phyloP scores from a whole-genome alignment of 2,113 vertebrate genomes.

The human (Homo sapiens) region DNA sequence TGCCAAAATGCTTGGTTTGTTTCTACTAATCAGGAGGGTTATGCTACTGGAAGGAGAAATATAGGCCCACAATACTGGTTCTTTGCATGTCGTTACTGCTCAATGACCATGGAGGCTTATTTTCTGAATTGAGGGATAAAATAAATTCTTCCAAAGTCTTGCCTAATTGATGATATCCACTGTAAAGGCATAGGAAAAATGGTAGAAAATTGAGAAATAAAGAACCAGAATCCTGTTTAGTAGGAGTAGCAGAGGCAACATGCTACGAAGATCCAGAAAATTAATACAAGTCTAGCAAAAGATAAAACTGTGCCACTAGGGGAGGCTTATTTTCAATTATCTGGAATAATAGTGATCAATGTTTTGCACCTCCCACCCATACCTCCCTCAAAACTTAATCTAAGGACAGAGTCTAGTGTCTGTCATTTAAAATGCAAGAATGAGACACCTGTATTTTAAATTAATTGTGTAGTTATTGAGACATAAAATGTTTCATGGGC shows the following conservation, averaged over 20 bases:
- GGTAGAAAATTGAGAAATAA: background rate
- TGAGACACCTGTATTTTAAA: background rate
- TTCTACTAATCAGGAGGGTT: background rate
- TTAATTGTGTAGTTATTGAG: background rate
- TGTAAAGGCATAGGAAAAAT: background rate
- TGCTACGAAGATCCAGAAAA: background rate
- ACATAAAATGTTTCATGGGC: background rate
- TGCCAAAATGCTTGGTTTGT: background rate
- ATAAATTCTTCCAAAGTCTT: background rate
- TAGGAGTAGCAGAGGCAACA: background rate
- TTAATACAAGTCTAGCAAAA: background rate
- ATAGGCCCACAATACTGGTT: background rate
- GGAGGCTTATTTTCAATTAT: background rate
- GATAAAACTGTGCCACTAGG: background rate
- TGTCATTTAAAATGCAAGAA: slow-evolving; percentile 25
- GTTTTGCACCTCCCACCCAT: background rate
- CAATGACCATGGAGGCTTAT: background rate
- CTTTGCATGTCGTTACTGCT: background rate
- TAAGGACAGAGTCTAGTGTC: background rate
- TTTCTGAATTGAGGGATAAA: background rate
- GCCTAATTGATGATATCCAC: background rate
- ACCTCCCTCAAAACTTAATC: background rate
- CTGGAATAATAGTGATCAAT: background rate
- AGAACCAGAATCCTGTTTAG: background rate
- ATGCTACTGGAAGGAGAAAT: background rate